Conservation (phyloP, 2,113 vertebrate species). For the Spilogale gracilis region DNA sequence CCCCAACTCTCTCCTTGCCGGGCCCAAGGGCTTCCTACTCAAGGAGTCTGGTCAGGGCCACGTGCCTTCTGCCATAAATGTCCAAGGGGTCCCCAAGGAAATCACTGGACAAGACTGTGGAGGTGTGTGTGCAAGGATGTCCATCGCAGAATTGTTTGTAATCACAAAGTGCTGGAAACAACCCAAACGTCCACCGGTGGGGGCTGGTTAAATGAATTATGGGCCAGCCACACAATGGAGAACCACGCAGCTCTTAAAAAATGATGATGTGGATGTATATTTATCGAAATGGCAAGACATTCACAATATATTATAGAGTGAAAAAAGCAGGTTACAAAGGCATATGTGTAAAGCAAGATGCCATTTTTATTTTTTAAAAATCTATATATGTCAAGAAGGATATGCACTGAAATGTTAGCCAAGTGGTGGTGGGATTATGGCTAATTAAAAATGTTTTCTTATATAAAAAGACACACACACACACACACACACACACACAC, state of each 20-base stretch:
- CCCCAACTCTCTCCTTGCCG: not conserved
- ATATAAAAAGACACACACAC: not conserved
- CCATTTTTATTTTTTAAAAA: constrained; percentile 70
- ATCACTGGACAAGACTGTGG: constrained; percentile 70
- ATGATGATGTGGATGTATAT: constrained; percentile 78
- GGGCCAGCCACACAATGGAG: constrained; percentile 68
- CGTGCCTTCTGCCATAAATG: constrained; percentile 68
- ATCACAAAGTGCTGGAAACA: constrained; percentile 70
- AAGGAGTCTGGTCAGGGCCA: constrained; percentile 67
- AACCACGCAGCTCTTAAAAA: constrained; percentile 77
- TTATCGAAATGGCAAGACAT: constrained; percentile 77
- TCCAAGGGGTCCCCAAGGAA: constrained; percentile 77
- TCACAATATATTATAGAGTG: constrained; percentile 67
- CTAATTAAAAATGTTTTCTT: constrained; percentile 63
- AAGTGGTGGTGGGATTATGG: constrained; percentile 48
- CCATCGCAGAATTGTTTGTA: constrained; percentile 73
- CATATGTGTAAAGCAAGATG: constrained; percentile 62
- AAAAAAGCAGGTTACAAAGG: constrained; percentile 71
- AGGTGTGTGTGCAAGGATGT: constrained; percentile 73
- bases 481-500: not conserved
- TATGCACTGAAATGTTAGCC: not conserved
- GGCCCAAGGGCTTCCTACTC: constrained; percentile 20
- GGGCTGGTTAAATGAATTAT: constrained; percentile 69
- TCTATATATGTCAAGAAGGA: constrained; percentile 57
- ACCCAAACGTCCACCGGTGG: constrained; percentile 70